These are phyloP conservation scores for Drosophila grimshawi DNA, from an alignment of 1,140 invertebrate genomes.

Conservation along the genomic window DNA sequence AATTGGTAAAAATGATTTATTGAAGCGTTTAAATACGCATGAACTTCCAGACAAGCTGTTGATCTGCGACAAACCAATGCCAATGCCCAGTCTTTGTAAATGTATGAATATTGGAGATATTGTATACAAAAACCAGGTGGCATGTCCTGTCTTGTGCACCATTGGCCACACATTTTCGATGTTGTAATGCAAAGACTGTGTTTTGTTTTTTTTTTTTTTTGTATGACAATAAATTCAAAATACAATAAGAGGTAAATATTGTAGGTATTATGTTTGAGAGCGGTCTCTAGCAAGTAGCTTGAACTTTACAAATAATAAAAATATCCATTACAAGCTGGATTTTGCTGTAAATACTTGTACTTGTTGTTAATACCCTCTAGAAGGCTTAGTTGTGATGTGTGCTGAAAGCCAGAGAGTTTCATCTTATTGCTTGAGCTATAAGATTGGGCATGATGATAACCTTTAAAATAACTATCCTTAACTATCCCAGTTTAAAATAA, in stretches of 20 bases:
- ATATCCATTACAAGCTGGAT: background rate
- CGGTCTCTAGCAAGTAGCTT: constrained; percentile 13
- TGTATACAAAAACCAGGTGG: constrained; percentile 68
- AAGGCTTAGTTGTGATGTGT: background rate
- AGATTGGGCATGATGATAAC: too few species aligned
- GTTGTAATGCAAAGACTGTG: constrained; percentile 28
- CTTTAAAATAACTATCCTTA: too few species aligned
- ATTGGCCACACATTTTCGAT: constrained; percentile 41
- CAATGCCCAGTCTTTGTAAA: background rate
- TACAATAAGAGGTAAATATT: constrained; percentile 47
- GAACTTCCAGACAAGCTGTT: constrained; percentile 64
- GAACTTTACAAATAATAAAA: constrained; percentile 6
- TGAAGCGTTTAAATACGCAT: constrained; percentile 66
- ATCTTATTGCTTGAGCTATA: too few species aligned
- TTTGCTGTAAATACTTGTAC: background rate
- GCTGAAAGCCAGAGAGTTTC: background rate
- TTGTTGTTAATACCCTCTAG: background rate
- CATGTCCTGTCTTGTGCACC: constrained; percentile 56
- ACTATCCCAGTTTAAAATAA: too few species aligned
- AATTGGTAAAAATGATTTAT: constrained; percentile 57
- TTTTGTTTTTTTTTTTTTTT: constrained; percentile 2
- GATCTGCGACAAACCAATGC: constrained; percentile 44
- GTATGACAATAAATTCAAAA: constrained; percentile 38
- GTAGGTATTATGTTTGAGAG: constrained; percentile 19
- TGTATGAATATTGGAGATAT: constrained; percentile 49